These are phyloP conservation scores for Barbus barbus DNA, from an alignment of 2,113 vertebrate genomes.

Conservation along the genomic window DNA sequence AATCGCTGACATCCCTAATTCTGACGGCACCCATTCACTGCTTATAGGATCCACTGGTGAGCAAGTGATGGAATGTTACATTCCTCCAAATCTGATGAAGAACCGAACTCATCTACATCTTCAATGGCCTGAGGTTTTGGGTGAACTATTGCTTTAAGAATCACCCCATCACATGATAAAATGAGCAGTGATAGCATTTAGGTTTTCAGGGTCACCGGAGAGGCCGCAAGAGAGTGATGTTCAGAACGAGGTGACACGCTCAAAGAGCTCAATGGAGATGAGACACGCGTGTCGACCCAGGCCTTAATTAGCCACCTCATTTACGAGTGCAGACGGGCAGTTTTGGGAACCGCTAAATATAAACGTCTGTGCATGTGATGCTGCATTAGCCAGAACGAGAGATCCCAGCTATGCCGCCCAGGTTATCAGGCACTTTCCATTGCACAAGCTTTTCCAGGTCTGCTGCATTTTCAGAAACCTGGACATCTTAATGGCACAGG, in stretches of 20 bases:
- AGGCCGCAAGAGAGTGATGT: no score
- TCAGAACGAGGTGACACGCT: background rate
- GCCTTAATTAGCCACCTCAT: constrained; percentile 64
- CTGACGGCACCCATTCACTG: no score
- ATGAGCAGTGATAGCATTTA: background rate
- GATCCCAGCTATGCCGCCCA: constrained; percentile 60
- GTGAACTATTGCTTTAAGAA: background rate
- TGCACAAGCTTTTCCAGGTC: constrained; percentile 54
- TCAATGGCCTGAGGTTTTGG: no score
- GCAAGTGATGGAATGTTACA: background rate
- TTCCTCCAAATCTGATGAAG: background rate
- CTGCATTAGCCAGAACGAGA: constrained; percentile 58
- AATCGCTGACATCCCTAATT: no score
- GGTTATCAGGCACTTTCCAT: constrained; percentile 62
- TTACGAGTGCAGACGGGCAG: constrained; percentile 48
- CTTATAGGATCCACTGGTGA: no score
- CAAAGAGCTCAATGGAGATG: constrained; percentile 8
- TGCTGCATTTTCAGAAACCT: background rate
- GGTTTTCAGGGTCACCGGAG: background rate
- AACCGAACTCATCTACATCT: no score
- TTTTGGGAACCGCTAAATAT: constrained; percentile 67
- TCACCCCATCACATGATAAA: no score
- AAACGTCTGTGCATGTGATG: constrained; percentile 62
- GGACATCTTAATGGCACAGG: background rate
- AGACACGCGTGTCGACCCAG: constrained; percentile 13